phyloP scores from a whole-genome alignment of 2,113 vertebrate species.

The Sinocyclocheilus rhinocerous region DNA sequence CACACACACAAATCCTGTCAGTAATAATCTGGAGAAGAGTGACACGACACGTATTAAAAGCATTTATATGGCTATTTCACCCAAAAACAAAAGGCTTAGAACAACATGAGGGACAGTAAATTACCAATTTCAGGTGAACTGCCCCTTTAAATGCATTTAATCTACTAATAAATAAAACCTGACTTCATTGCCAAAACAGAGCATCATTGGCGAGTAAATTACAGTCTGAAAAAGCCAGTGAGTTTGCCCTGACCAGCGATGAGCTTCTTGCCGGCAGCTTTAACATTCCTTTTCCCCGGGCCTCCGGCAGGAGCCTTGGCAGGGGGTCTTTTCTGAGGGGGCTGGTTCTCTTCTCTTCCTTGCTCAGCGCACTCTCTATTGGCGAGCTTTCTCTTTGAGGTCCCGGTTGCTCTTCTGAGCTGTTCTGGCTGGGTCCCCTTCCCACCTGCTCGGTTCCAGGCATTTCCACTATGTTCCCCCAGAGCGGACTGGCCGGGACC shows the following conservation, averaged over 20 bases:
- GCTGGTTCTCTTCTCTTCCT: conserved; percentile 76
- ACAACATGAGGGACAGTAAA: not conserved
- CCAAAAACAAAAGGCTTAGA: not conserved
- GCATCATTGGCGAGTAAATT: conserved; percentile 45
- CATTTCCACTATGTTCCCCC: conserved; percentile 77
- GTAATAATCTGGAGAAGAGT: not conserved
- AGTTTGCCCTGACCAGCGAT: conserved; percentile 88
- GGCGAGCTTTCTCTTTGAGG: conserved; percentile 82
- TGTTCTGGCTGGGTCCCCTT: conserved; percentile 63
- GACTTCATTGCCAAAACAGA: not conserved
- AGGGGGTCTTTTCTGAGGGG: conserved; percentile 74
- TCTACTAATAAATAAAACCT: conserved; percentile 18
- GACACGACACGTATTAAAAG: not conserved
- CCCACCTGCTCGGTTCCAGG: conserved; percentile 68
- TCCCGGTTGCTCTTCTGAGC: conserved; percentile 71
- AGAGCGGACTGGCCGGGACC: conserved; percentile 58
- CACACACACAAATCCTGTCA: not conserved
- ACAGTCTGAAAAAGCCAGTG: conserved; percentile 87
- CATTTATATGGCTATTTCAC: not conserved
- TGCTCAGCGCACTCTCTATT: conserved; percentile 69
- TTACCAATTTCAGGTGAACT: not conserved
- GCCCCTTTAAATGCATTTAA: conserved; percentile 16
- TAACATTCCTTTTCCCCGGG: conserved; percentile 68
- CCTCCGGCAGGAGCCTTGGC: conserved; percentile 63
- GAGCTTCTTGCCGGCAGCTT: conserved; percentile 75